Evolutionary conservation across 2,888 invertebrate species (phyloP).

Genomic region (Stenolophus ochropezus): DNA sequence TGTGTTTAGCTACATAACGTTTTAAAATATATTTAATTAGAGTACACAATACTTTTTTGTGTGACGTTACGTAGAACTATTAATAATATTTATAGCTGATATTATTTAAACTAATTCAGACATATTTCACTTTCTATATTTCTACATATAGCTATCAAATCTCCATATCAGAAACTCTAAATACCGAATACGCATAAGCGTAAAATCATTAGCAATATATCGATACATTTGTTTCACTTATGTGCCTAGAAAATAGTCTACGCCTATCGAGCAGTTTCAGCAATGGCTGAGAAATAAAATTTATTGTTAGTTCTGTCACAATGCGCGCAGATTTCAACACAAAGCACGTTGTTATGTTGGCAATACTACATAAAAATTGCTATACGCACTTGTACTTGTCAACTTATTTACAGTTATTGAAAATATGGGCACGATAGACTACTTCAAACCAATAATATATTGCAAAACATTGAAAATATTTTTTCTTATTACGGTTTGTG

Average conservation of each 20-base stretch:
- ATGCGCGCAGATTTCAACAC: constrained; percentile 49
- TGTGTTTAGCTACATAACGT: neutral
- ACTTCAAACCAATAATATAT: neutral
- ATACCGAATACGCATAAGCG: constrained; percentile 21
- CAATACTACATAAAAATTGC: constrained; percentile 30
- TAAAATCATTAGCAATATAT: constrained; percentile 9
- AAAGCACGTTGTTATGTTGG: constrained; percentile 42
- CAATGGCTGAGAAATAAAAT: constrained; percentile 24
- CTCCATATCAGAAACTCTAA: neutral
- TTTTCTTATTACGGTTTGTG: neutral
- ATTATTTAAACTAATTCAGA: constrained; percentile 18
- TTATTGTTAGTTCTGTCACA: constrained; percentile 55
- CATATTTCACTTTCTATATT: constrained; percentile 25
- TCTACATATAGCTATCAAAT: constrained; percentile 5
- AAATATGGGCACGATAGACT: neutral
- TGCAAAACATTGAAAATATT: neutral
- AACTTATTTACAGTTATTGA: neutral
- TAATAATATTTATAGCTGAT: constrained; percentile 26
- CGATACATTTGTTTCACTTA: neutral
- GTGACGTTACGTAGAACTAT: neutral
- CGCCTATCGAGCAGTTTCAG: neutral
- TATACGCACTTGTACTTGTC: constrained; percentile 9
- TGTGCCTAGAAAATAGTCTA: neutral
- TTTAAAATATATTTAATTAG: neutral
- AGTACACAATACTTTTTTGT: neutral